Evolutionary conservation across 2,797 vertebrate genomes (phyloP).

Genomic region (Eremophila alpestris): DNA sequence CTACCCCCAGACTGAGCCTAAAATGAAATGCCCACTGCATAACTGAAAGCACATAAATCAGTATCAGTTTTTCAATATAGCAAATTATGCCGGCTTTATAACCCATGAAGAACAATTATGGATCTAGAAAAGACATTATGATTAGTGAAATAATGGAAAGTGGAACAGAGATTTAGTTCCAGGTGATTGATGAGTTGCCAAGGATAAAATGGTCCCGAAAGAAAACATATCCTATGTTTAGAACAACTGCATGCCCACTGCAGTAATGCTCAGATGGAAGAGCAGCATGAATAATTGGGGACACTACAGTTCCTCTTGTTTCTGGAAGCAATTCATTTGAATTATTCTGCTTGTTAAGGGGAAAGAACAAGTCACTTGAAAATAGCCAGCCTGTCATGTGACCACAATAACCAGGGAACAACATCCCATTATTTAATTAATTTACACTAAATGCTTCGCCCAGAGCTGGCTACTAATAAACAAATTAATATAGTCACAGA

Average conservation of each 20-base stretch:
- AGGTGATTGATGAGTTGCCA: neutral
- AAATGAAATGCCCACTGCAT: neutral
- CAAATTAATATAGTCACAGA: neutral
- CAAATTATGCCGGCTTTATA: conserved; percentile 45
- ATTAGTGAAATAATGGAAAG: conserved; percentile 14
- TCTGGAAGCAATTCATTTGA: neutral
- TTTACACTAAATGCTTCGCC: neutral
- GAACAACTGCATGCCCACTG: neutral
- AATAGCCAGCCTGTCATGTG: neutral
- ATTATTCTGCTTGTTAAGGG: conserved; percentile 17
- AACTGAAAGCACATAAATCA: conserved; percentile 16
- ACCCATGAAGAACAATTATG: conserved; percentile 62
- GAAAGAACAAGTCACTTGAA: conserved; percentile 24
- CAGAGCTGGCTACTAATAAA: neutral
- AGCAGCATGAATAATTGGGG: neutral
- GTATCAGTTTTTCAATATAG: conserved; percentile 13
- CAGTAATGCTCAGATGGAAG: neutral
- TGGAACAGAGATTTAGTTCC: neutral
- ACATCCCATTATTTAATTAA: neutral
- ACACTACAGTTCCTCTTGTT: neutral
- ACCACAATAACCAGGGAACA: neutral
- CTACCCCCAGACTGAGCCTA: neutral
- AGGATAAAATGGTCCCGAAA: neutral
- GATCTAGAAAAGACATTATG: conserved; percentile 10
- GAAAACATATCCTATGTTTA: neutral